A percentile compares a stretch with the other conserved stretches of the same genome.
These are phyloP conservation scores for Osmerus mordax DNA, from an alignment of 2,113 vertebrate species.

Conservation along the genomic window DNA sequence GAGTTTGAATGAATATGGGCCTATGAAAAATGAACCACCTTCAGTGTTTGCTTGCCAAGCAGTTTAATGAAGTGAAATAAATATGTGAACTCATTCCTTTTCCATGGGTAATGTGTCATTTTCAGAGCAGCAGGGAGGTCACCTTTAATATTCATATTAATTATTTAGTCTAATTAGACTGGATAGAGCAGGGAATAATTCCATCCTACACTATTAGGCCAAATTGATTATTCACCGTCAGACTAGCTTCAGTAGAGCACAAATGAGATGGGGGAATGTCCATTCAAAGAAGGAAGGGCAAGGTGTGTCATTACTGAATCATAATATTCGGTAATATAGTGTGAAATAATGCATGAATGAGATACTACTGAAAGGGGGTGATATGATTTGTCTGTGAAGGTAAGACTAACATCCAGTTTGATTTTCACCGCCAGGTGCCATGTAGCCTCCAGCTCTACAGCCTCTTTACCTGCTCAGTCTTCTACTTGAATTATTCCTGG, in stretches of 20 bases:
- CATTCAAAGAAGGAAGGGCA: not conserved
- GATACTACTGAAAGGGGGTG: not conserved
- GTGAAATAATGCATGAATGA: not conserved
- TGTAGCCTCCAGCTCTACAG: not conserved
- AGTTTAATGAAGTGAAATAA: slow-evolving; percentile 40
- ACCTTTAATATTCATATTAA: slow-evolving; percentile 68
- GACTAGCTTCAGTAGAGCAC: slow-evolving; percentile 27
- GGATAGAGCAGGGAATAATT: slow-evolving; percentile 57
- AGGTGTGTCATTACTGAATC: not conserved
- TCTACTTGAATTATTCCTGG: not conserved
- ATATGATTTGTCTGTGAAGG: not conserved
- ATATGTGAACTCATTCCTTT: slow-evolving; percentile 22
- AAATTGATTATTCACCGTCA: slow-evolving; percentile 62
- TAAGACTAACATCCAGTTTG: not conserved
- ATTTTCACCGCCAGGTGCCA: not conserved
- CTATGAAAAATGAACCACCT: slow-evolving; percentile 22
- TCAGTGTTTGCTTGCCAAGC: slow-evolving; percentile 23
- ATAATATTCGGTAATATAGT: not conserved
- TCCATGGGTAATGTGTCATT: slow-evolving; percentile 43
- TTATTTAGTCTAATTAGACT: slow-evolving; percentile 68
- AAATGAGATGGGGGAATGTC: not conserved
- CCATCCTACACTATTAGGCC: slow-evolving; percentile 23
- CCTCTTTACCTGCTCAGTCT: not conserved
- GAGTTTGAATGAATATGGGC: slow-evolving; percentile 33
- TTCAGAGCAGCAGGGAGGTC: slow-evolving; percentile 60